Evolutionary conservation across 2,888 invertebrate species (phyloP), one percentile per base, ranked within the genome.

Genomic region (Hoplodrina ambigua): DNA sequence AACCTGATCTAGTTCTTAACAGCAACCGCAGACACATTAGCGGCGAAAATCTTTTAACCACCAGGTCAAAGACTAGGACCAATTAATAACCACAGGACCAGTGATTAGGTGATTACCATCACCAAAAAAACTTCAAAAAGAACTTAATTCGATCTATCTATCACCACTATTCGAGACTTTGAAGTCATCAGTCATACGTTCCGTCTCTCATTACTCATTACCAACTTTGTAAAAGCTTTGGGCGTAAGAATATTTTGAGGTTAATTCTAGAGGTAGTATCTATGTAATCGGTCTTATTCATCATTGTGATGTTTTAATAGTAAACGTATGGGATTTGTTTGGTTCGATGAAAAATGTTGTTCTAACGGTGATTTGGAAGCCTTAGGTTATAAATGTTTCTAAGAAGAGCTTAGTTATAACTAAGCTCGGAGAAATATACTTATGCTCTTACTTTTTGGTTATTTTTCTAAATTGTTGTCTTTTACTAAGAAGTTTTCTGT

Each of bases 251-350:
- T 69, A 82, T 69, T 74, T 83, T 70, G 68, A 72, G 63, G 72
- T 78, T 84, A 84, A 84, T 83, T 78, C 75, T 83, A 80, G 69
- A 75, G 74, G 71, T 73, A 73, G 56, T 53, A 46, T 77, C 62
- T 72, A 66, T 58, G 75, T 85, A 85, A 85, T 85, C 72, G 68
- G n/a, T 72, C 82, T 70, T 73, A 84, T 85, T 75, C 69, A 83
- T 83, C 83, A 78, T 71, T 44, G 69, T 83, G 85, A 84, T 84
- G 80, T 83, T 85, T 82, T 83, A 84, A 84, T 85, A 83, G 72
- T 75, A 71, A 76, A 69, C 70, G 30, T 73, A 66, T 59, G 63
- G 54, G 69, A 74, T 75, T 74, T 76, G 69, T 75, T 69, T 72
- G 25, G 59, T 44, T 44, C 59, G 41, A n/a, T 59, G 59, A 66